Evolutionary conservation across 2,797 vertebrate genomes (phyloP).

Genomic region (Bradypodion ventrale): DNA sequence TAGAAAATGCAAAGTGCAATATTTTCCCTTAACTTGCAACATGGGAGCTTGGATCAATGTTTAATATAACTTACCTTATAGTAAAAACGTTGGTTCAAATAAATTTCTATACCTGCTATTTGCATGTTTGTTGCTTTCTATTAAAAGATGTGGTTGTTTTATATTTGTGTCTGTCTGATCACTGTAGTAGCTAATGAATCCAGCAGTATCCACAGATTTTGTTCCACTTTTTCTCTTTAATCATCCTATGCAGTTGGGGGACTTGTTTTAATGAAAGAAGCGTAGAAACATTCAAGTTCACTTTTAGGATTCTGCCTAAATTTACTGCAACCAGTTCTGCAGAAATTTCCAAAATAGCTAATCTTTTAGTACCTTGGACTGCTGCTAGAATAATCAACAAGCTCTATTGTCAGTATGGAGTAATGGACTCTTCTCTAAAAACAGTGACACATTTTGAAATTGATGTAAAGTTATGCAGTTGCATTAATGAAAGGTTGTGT

Average conservation of each 20-base stretch:
- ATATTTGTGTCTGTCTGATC: conserved; percentile 59
- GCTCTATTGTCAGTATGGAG: background rate
- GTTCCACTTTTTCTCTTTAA: too few species aligned
- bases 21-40: conserved; percentile 84
- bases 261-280: background rate
- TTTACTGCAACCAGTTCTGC: background rate
- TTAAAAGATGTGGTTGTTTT: conserved; percentile 81
- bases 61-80: conserved; percentile 85
- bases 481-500: background rate
- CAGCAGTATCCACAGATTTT: background rate
- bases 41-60: conserved; percentile 85
- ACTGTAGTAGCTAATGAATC: background rate
- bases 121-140: conserved; percentile 88
- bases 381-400: background rate
- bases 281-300: background rate
- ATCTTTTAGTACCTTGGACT: background rate
- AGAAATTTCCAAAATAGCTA: background rate
- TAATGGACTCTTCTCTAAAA: too few species aligned
- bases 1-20: conserved; percentile 92
- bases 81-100: conserved; percentile 83
- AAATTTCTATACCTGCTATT: conserved; percentile 87
- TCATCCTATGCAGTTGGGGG: background rate
- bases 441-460: too few species aligned
- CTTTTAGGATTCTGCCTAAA: background rate
- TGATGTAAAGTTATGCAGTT: background rate